Evolutionary conservation across 64 coral and sea anemone species (phyloP).

Genomic region (Stichodactyla mertensii): DNA sequence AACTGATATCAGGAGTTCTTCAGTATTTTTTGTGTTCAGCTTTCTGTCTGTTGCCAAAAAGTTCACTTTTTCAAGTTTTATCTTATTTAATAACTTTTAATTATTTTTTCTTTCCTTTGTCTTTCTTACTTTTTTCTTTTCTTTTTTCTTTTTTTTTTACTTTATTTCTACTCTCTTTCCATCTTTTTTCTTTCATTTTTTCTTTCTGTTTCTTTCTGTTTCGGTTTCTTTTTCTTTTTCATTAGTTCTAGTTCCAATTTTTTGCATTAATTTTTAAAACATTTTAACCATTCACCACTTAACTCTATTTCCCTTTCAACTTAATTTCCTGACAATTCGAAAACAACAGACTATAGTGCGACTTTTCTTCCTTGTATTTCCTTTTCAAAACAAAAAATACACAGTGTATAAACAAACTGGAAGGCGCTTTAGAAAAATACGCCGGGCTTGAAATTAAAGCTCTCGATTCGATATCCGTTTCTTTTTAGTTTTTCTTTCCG

Average conservation of each 20-base stretch:
- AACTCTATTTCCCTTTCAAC: background rate
- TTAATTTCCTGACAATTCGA: background rate
- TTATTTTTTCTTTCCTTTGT: background rate
- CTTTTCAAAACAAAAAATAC: no score
- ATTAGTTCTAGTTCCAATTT: background rate
- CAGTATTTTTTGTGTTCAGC: no score
- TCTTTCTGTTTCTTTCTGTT: background rate
- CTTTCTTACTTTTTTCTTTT: background rate
- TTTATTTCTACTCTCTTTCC: background rate
- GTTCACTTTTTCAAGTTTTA: background rate
- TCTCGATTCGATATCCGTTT: background rate
- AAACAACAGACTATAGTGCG: background rate
- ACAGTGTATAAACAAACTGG: background rate
- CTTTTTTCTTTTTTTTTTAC: background rate
- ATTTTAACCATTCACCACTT: background rate
- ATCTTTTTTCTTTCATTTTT: background rate
- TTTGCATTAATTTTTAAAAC: background rate
- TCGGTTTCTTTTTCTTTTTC: background rate
- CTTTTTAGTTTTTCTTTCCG: background rate
- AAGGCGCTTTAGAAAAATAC: background rate
- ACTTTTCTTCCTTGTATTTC: no score
- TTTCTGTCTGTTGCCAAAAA: no score
- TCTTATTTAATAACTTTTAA: background rate
- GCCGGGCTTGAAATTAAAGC: background rate
- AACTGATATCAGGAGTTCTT: no score